Evolutionary conservation across 2,888 invertebrate genomes (phyloP), one percentile per base, ranked within the genome.

Genomic region (Athalia cordata): DNA sequence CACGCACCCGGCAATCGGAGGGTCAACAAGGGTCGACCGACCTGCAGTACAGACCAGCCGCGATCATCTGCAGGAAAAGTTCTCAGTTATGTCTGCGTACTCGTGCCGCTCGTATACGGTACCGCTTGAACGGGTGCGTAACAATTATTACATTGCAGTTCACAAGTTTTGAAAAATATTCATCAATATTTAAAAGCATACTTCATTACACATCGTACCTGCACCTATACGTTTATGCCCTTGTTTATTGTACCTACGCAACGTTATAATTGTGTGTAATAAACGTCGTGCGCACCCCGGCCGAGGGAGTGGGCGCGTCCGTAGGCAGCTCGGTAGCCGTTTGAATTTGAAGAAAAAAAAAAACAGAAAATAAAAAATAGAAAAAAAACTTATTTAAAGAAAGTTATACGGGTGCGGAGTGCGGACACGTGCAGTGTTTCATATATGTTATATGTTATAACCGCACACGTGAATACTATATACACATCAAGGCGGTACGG

Each of bases 21-120:
- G 72, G 72, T 72, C 72, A 72, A 72, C 72, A 49, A 72, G 72
- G 72, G 72, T 72, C 72, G 72, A 47, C 47, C 59, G 72, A 72
- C 59, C 57, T n/a, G 59, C 29, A 59, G 57, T 11, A n/a, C n/a
- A 70, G 9, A 43, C 5, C 13, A n/a, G 8, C 70, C 11, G 59
- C 13, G 72, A 72, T 62, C 8, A 47, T 59, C 47, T 57, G 57
- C 72, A 59, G 9, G 55, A 52, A 11, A 5, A 4, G 9, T n/a
- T 55, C 55, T 55, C 11, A n/a, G n/a, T 5, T 9, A 55, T 11
- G 57, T 57, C 45, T 47, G 59, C n/a, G 52, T 52, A 52, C n/a
- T n/a, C 13, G 29, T 29, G 55, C n/a, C 68, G 29, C 9, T 11
- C 55, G 55, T 7, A 67, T n/a, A 7, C 13, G 13, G 11, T 65